A percentile compares a stretch with the other conserved stretches of the same genome.
Conservation (phyloP, 2,113 vertebrate genomes). For the Trematomus loennbergii region DNA sequence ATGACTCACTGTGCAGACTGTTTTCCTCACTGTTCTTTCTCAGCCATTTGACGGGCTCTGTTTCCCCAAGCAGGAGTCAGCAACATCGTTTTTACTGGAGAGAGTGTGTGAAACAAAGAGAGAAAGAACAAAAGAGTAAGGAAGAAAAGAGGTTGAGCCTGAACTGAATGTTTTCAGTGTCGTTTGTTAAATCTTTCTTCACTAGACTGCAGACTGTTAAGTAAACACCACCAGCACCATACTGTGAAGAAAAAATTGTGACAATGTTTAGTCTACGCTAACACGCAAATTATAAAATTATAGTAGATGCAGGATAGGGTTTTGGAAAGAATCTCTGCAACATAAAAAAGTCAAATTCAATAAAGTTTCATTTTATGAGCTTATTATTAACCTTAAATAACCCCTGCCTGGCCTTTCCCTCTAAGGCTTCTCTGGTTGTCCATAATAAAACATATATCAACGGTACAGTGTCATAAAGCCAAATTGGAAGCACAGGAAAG, state of each 20-base stretch:
- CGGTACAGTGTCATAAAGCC: slow-evolving; percentile 45
- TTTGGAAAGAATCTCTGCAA: slow-evolving; percentile 1
- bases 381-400: slow-evolving; percentile 28
- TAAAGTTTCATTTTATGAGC: background rate
- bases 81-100: slow-evolving; percentile 7
- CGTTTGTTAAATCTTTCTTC: slow-evolving; percentile 16
- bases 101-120: background rate
- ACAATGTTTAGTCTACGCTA: slow-evolving; percentile 5
- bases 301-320: background rate
- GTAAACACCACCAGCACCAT: slow-evolving; percentile 15
- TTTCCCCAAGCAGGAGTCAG: slow-evolving; percentile 22
- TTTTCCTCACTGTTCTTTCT: slow-evolving; percentile 42
- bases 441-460: slow-evolving; percentile 42
- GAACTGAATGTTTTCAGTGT: slow-evolving; percentile 18
- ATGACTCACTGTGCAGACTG: slow-evolving; percentile 65
- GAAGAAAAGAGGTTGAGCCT: slow-evolving; percentile 16
- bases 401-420: background rate
- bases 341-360: background rate
- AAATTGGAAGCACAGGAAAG: slow-evolving; percentile 65
- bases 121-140: slow-evolving; percentile 11
- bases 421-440: slow-evolving; percentile 4
- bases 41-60: slow-evolving; percentile 33
- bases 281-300: background rate
- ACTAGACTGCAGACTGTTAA: slow-evolving; percentile 17
- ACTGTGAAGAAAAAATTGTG: background rate